These are phyloP conservation scores for Drosophila bipectinata DNA, from an alignment of 1,140 invertebrate genomes.

Conservation along the genomic window DNA sequence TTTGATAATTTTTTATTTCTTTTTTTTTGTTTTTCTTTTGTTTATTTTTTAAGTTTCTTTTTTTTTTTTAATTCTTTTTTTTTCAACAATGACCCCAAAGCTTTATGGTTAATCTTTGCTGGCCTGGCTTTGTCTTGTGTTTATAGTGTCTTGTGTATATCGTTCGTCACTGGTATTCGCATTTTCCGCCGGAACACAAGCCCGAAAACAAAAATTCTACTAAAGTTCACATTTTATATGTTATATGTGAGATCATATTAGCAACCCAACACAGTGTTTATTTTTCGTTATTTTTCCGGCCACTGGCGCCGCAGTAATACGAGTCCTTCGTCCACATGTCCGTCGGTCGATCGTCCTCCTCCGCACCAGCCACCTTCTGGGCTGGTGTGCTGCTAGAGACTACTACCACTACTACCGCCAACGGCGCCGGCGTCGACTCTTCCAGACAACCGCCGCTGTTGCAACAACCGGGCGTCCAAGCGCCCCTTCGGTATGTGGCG, in stretches of 20 bases:
- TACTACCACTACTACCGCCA: not conserved
- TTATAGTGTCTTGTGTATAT: not conserved
- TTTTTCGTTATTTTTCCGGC: not conserved
- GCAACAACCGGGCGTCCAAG: conserved; percentile 20
- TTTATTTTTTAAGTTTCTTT: conserved; percentile 1
- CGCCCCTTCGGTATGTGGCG: not conserved
- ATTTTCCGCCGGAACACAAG: conserved; percentile 37
- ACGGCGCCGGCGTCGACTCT: conserved; percentile 16
- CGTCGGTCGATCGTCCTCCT: not conserved
- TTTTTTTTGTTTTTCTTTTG: conserved; percentile 2
- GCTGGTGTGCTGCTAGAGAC: too few relatives aligned
- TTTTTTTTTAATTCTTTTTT: conserved; percentile 5
- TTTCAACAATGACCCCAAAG: not conserved
- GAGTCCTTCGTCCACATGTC: conserved; percentile 5
- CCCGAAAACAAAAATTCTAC: conserved; percentile 17
- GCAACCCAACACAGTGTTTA: conserved; percentile 10
- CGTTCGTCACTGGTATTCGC: conserved; percentile 3
- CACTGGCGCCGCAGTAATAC: conserved; percentile 19
- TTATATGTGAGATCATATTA: not conserved
- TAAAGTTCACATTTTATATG: not conserved
- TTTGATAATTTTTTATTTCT: conserved; percentile 1
- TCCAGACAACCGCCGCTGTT: conserved; percentile 28
- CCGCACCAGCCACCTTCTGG: conserved; percentile 6
- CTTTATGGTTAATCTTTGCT: not conserved
- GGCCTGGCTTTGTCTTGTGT: not conserved